Percentiles rank a stretch among this genome's conserved stretches.
These are phyloP conservation scores for Urocitellus parryii DNA, from an alignment of 2,113 vertebrate species.

Conservation along the genomic window DNA sequence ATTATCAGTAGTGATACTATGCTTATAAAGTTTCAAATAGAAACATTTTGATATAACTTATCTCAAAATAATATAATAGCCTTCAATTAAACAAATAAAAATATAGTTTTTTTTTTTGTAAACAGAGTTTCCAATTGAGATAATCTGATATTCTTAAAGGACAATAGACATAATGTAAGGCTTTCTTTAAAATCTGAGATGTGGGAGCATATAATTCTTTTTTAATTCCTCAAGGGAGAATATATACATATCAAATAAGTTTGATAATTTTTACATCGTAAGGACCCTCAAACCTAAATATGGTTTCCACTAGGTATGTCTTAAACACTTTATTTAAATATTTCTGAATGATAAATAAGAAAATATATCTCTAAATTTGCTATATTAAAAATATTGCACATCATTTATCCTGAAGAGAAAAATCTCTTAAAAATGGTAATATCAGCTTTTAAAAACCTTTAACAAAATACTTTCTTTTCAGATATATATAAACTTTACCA, in stretches of 20 bases:
- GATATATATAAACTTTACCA: neutral
- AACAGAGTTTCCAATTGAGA: neutral
- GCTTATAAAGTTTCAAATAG: neutral
- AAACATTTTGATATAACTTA: neutral
- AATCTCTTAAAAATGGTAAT: neutral
- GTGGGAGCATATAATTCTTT: neutral
- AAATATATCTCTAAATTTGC: neutral
- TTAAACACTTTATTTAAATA: neutral
- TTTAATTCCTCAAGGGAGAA: neutral
- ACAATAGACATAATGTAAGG: neutral
- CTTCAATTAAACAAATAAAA: neutral
- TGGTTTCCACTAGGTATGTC: neutral
- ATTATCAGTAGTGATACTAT: neutral
- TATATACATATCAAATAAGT: neutral
- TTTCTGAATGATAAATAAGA: constrained; percentile 1
- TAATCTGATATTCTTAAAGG: constrained; percentile 3
- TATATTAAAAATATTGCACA: neutral
- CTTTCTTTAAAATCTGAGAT: neutral
- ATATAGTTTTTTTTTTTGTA: neutral
- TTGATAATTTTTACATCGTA: neutral
- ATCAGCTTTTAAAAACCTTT: neutral
- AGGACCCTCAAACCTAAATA: neutral
- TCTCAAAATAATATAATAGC: neutral
- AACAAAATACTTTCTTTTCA: constrained; percentile 31
- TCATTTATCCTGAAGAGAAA: neutral